Evolutionary conservation across 2,113 vertebrate genomes (phyloP).

Genomic region (Sciurus niger): DNA sequence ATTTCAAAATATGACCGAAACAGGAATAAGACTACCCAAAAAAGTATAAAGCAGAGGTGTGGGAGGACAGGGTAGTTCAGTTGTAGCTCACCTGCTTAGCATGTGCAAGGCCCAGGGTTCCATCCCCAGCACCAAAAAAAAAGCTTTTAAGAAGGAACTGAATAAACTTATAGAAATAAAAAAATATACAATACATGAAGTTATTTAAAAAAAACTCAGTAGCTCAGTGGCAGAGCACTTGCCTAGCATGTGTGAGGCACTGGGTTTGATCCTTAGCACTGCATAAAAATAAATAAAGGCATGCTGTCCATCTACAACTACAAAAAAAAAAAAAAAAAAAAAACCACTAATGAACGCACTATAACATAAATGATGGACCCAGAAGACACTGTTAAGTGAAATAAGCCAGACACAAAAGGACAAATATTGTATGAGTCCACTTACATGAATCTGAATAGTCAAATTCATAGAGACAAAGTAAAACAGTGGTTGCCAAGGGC

Average conservation of each 20-base stretch:
- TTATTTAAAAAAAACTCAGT: not conserved
- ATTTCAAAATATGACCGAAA: not conserved
- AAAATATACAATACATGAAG: not conserved
- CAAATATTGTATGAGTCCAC: not conserved
- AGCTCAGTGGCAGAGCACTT: no score
- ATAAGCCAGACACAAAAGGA: conserved; percentile 25
- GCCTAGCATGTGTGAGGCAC: no score
- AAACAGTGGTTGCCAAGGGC: no score
- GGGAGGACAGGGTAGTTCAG: not conserved
- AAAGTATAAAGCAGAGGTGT: not conserved
- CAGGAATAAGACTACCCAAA: not conserved
- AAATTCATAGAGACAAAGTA: conserved; percentile 8
- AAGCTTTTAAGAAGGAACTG: not conserved
- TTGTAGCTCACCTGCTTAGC: not conserved
- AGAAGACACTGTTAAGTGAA: not conserved
- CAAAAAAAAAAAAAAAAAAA: no score
- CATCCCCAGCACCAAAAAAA: not conserved
- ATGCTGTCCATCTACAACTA: no score
- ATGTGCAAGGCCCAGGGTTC: not conserved
- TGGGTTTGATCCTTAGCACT: no score
- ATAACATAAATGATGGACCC: not conserved
- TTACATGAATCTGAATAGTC: not conserved
- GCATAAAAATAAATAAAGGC: no score
- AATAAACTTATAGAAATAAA: conserved; percentile 14
- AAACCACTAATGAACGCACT: not conserved